These are phyloP conservation scores for Lomographa bimaculata DNA, from an alignment of 2,888 invertebrate species.

Conservation along the genomic window DNA sequence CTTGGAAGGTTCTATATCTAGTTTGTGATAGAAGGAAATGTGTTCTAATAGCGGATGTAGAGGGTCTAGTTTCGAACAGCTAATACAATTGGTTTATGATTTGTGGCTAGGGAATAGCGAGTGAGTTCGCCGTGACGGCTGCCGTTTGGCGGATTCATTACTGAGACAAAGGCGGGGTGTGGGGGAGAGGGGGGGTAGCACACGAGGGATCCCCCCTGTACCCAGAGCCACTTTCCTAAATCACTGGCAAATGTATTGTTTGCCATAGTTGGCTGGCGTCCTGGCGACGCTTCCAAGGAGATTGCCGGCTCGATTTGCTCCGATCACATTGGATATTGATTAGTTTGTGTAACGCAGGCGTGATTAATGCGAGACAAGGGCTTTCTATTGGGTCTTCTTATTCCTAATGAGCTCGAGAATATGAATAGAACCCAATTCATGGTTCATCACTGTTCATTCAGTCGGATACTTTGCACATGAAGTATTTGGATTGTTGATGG, in stretches of 20 bases:
- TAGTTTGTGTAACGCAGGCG: constrained; percentile 15
- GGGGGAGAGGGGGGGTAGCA: constrained; percentile 35
- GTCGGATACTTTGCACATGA: too few relatives aligned
- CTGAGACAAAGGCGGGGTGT: constrained; percentile 70
- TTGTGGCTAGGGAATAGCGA: constrained; percentile 55
- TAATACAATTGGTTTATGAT: constrained; percentile 60
- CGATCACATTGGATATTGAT: constrained; percentile 19
- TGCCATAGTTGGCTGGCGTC: constrained; percentile 37
- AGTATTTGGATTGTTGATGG: too few relatives aligned
- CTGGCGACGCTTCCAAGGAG: constrained; percentile 16
- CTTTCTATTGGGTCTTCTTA: neutral
- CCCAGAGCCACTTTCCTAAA: constrained; percentile 74
- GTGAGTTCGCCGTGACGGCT: constrained; percentile 76
- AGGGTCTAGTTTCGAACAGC: constrained; percentile 57
- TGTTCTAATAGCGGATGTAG: constrained; percentile 23
- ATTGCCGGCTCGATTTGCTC: constrained; percentile 23
- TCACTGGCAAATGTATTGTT: constrained; percentile 75
- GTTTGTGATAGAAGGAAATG: constrained; percentile 3
- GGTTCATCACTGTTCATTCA: too few relatives aligned
- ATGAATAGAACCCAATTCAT: too few relatives aligned
- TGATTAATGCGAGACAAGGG: constrained; percentile 8
- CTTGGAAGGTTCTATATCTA: neutral
- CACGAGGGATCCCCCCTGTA: constrained; percentile 38
- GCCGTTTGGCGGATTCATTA: constrained; percentile 81
- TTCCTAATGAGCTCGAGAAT: neutral